Base-by-base conservation (phyloP, 2,888 invertebrate genomes). In the Sympetrum striolatum region DNA sequence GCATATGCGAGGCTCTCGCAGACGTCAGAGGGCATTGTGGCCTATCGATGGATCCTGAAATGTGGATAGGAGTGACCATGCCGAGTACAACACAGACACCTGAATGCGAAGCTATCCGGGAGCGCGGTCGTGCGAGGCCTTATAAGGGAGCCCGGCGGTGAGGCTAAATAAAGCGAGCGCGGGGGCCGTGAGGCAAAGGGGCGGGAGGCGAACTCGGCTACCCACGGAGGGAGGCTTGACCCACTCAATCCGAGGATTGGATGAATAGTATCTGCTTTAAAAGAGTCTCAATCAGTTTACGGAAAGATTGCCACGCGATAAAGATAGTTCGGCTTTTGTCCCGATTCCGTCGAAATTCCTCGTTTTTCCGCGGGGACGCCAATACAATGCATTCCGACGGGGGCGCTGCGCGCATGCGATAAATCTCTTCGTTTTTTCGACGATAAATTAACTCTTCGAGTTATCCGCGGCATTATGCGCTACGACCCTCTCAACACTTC, bases 161-260 rank as follows among this genome's bases (percentile, higher is more conserved):
- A 64, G 86, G 86, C 86, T 86, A 86, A 86, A 86, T 86, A 37
- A 86, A 86, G 86, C 25, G 25, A 64, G 86, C 60, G 64, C 60
- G 86, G 86, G 86, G 86, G 86, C 60, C 60, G 86, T 22, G 37
- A 53, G 81, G 44, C 25, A 86, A 44, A 86, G 80, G 48, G 58
- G 22, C 64, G 90, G 64, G 53, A 31, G 58, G 60, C 35, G 39
- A 81, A 37, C n/a, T 37, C 0, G 10, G 80, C 22, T 15, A 44
- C 82, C 58, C 60, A 31, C n/a, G 60, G 37, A 48, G 53, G 14
- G n/a, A 18, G 44, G 90, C n/a, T 39, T 22, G 81, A 44, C 53
- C 53, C 53, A 53, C 53, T 53, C 53, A 53, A 53, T 53, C 25
- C 25, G 18, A 81, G 81, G 14, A 25, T 48, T n/a, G 48, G 25